Evolutionary conservation across 1,140 invertebrate genomes (phyloP).

Genomic region (Apis cerana): DNA sequence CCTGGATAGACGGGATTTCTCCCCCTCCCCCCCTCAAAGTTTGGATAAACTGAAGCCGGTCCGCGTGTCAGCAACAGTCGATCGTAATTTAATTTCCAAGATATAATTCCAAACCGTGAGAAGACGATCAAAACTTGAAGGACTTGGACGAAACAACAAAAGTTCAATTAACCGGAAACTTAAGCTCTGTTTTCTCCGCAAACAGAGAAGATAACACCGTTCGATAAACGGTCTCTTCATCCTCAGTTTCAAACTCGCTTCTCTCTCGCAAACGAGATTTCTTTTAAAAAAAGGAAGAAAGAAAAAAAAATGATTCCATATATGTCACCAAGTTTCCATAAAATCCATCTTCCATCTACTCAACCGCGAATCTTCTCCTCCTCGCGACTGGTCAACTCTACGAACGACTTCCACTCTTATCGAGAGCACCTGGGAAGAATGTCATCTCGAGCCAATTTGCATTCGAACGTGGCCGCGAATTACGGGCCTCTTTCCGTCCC

Average conservation of each 20-base stretch:
- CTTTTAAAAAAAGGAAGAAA: no score
- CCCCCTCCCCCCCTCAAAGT: no score
- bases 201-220: neutral
- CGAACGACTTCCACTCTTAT: no score
- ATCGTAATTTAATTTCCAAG: neutral
- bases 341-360: neutral
- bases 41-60: no score
- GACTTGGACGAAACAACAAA: no score
- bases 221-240: neutral
- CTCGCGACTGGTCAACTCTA: neutral
- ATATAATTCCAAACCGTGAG: neutral
- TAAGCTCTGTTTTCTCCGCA: neutral
- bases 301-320: neutral
- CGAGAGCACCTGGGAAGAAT: neutral
- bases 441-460: slow-evolving; percentile 3
- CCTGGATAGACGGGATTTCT: no score
- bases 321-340: neutral
- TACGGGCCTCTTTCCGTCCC: neutral
- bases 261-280: neutral
- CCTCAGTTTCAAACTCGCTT: neutral
- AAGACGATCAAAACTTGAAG: neutral
- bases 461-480: slow-evolving; percentile 12
- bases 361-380: neutral
- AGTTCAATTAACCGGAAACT: neutral
- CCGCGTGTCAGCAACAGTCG: no score